Evolutionary conservation across 92 coral and sea anemone species (phyloP), one percentile per base, ranked within the genome.

Genomic region (Epizoanthus stellaris): DNA sequence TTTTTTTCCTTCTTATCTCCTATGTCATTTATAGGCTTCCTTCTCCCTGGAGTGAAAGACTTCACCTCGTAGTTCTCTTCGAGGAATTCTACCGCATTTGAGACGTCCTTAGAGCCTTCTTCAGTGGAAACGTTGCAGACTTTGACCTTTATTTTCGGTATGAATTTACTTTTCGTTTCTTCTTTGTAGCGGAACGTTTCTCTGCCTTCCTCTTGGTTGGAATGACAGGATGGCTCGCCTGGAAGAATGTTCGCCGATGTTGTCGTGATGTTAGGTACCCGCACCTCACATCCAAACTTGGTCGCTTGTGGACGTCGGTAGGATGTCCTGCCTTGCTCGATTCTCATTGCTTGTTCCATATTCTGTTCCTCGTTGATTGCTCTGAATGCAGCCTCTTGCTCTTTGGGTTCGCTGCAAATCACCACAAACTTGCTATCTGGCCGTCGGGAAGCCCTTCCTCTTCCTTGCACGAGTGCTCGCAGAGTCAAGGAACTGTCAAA

Each of bases 401-500:
- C 94, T 34, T 81, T 83, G 2, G 34, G n/a, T 30, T 97, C 96
- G 42, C 92, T 94, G 81, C 92, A 94, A 67, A 97, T 88, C 34
- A 97, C 89, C 16, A 95, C 89, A 66, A 93, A 97, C 64, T 86
- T 88, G 89, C 99, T 95, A 61, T 93, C 94, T 3, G 93, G 85
- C 0, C 99, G 95, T 0, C 98, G 90, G 0, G 99, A 92, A 8
- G 99, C 99, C 57, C 99, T 82, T 56, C 99, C 99, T 62, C 99
- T 90, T 59, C 95, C 91, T 86, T 97, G 99, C n/a, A 97, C 95
- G 12, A 91, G 84, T 13, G 97, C 88, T n/a, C 96, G 86, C 87
- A 97, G 61, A 19, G 87, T 84, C 64, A 94, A 67, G 12, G 93
- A 89, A 70, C 98, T 93, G 87, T 97, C 98, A 81, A 97, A 97